Percentiles rank a stretch among this genome's conserved stretches.
phyloP scores from a whole-genome alignment of 2,797 vertebrate genomes.

The Champsocephalus esox region DNA sequence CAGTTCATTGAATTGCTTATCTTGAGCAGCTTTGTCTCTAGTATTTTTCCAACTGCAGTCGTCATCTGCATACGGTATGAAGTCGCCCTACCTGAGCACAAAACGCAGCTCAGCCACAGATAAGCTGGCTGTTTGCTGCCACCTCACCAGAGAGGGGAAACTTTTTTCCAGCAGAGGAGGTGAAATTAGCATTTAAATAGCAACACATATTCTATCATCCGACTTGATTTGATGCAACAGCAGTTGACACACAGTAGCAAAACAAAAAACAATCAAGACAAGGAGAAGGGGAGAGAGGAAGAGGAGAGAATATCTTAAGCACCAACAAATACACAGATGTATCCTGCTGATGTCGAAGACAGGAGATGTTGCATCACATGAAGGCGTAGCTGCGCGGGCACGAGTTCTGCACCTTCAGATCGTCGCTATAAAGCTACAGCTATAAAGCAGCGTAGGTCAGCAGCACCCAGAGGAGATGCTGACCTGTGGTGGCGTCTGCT shows the following conservation, averaged over 20 bases:
- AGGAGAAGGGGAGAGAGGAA: constrained; percentile 8
- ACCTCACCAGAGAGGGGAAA: constrained; percentile 39
- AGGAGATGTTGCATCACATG: constrained; percentile 11
- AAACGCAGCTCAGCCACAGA: constrained; percentile 54
- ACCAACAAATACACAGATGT: constrained; percentile 26
- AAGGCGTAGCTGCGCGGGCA: not conserved
- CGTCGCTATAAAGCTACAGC: not conserved
- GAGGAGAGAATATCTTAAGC: constrained; percentile 20
- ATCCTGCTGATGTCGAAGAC: constrained; percentile 13
- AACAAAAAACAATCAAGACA: constrained; percentile 50
- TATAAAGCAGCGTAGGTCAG: not conserved
- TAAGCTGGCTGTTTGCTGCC: constrained; percentile 61
- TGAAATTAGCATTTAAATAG: constrained; percentile 79
- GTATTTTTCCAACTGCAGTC: constrained; percentile 40
- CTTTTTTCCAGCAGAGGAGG: constrained; percentile 46
- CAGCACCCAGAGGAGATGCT: constrained; percentile 14
- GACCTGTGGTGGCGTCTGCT: constrained; percentile 3
- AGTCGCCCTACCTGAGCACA: constrained; percentile 54
- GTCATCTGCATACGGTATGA: constrained; percentile 50
- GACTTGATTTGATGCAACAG: constrained; percentile 65
- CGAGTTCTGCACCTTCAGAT: constrained; percentile 1
- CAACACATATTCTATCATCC: constrained; percentile 64
- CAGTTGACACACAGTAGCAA: constrained; percentile 52
- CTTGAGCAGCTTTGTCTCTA: constrained; percentile 51
- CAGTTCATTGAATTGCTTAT: constrained; percentile 62